Evolutionary conservation across 37 sponge, comb jelly and placozoan genomes (phyloP), one percentile per base, ranked within the genome.

Genomic region (Oopsacas minuta): DNA sequence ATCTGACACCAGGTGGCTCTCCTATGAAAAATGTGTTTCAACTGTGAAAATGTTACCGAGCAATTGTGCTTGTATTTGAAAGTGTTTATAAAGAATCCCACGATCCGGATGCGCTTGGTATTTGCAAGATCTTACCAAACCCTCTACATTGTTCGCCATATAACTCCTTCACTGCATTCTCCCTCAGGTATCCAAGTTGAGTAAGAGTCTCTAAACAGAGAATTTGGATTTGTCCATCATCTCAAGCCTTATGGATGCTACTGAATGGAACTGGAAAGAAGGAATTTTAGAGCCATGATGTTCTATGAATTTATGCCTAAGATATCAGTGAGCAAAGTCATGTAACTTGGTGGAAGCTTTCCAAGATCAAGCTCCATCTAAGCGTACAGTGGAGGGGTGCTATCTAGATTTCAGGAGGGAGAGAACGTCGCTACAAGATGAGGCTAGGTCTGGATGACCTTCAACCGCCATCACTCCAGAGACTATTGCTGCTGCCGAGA

Each of bases 221-320:
- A 23, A 83, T 30, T 36, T 83, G 37, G 83, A 83, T 83, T 83
- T 83, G 38, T 36, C 83, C 38, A 36, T 83, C 83, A 83, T 83
- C 83, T 83, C 83, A 83, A 83, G 83, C 36, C 83, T 83, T 83
- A 39, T 83, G 37, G 83, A 83, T 83, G 83, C 83, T 36, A 83
- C 83, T n/a, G n/a, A n/a, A n/a, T n/a, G n/a, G n/a, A n/a, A n/a
- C n/a, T n/a, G n/a, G n/a, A n/a, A n/a, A n/a, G n/a, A n/a, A n/a
- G n/a, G n/a, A n/a, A n/a, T n/a, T n/a, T n/a, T n/a, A n/a, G n/a
- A n/a, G n/a, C n/a, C n/a, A n/a, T n/a, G n/a, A n/a, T n/a, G n/a
- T n/a, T n/a, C n/a, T n/a, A n/a, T n/a, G n/a, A n/a, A n/a, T n/a
- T n/a, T n/a, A n/a, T n/a, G n/a, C n/a, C n/a, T n/a, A n/a, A n/a